Base-by-base conservation (phyloP, 2,888 invertebrate genomes). In the Hemistola chrysoprasaria region DNA sequence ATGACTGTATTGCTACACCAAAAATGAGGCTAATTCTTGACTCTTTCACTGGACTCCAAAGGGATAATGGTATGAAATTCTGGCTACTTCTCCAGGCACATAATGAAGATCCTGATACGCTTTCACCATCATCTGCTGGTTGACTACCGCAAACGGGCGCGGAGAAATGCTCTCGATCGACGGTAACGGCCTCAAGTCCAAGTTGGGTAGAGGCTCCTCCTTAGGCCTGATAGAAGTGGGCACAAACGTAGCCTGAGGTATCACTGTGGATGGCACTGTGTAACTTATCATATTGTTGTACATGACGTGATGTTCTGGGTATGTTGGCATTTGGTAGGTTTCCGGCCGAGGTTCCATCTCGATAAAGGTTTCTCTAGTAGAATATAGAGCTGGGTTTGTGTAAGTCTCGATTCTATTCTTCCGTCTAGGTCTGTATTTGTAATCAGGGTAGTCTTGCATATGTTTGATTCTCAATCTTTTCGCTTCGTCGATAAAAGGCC, bases 401-500 rank as follows among this genome's bases (percentile, higher is more conserved):
- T 75, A 85, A 0, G 65, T 47, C 1, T 88, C 87, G 1, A 90
- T 58, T 50, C 92, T 87, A 8, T 92, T 91, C 65, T 92, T 93
- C 43, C 92, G 78, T 31, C 92, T 73, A 0, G 93, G 93, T 4
- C 93, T 76, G 62, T 93, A 93, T 70, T 93, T 93, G 72, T 93
- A 93, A 56, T 93, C 92, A 0, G 93, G 93, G 56, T 93, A 92
- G 37, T 93, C 93, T 59, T 92, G 91, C 92, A 92, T 94, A 75
- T 94, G 93, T 71, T 92, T 90, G 4, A 92, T 89, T n/a, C 95
- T 78, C 8, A 95, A 76, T 8, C 94, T 76, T 68, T 97, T 97
- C 0, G 97, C 96, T 77, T 97, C 96, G 70, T 97, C 96, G 56
- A 97, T 96, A 72, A 96, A 97, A 0, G 96, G 96, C 35, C 94